Percentiles rank a stretch among this genome's conserved stretches.
phyloP scores from a whole-genome alignment of 2,113 vertebrate genomes.

The Python bivittatus region DNA sequence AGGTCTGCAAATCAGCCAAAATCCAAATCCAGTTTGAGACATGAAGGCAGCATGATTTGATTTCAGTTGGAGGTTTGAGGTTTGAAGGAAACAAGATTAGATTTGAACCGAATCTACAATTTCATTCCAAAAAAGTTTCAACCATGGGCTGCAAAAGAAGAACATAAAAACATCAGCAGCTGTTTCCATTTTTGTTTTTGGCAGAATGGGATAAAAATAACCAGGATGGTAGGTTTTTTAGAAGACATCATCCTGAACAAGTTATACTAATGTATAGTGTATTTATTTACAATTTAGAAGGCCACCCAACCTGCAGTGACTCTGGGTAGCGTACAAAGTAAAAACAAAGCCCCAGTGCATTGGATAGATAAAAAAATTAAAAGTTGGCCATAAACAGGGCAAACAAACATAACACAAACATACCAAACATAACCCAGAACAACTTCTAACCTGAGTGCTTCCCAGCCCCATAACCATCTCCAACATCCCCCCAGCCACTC shows the following conservation, averaged over 20 bases:
- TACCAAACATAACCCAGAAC: background rate
- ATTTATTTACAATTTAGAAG: background rate
- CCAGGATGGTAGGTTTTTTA: background rate
- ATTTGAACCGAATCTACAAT: background rate
- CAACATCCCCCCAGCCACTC: background rate
- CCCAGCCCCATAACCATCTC: background rate
- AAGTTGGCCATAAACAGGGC: background rate
- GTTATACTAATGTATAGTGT: background rate
- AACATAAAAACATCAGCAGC: background rate
- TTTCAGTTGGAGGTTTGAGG: background rate
- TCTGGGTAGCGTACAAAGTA: background rate
- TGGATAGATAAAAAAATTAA: background rate
- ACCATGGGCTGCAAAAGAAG: background rate
- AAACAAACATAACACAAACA: background rate
- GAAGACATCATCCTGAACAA: background rate
- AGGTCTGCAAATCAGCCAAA: background rate
- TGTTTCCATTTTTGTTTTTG: background rate
- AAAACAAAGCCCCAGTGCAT: background rate
- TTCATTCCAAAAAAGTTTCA: background rate
- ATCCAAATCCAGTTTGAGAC: background rate
- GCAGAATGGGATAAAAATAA: background rate
- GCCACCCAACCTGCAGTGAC: background rate
- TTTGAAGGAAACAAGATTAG: background rate
- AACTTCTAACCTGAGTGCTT: background rate
- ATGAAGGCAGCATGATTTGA: background rate